Percentiles rank a stretch among this genome's conserved stretches.
Evolutionary conservation across 1,140 invertebrate species (phyloP).

Genomic region (Littorina saxatilis): DNA sequence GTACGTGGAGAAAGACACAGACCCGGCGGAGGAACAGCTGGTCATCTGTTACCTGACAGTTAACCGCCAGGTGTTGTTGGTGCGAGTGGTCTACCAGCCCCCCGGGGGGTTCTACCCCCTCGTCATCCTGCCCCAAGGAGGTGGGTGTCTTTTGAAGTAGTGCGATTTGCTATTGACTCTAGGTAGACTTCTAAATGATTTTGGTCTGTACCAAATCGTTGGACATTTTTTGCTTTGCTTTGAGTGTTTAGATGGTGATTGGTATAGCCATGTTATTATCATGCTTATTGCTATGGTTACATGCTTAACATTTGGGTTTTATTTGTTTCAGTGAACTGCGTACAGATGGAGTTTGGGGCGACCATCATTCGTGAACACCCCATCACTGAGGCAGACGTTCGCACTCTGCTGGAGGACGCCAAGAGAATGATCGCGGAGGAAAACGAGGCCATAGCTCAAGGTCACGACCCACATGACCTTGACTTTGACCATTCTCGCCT

Average conservation of each 20-base stretch:
- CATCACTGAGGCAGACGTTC: conserved; percentile 53
- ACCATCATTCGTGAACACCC: conserved; percentile 61
- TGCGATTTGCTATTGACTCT: background rate
- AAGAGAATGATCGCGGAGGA: conserved; percentile 55
- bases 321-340: conserved; percentile 59
- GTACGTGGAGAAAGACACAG: conserved; percentile 52
- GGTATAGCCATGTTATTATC: background rate
- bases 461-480: conserved; percentile 57
- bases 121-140: conserved; percentile 62
- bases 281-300: background rate
- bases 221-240: background rate
- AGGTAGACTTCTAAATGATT: background rate
- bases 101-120: conserved; percentile 71
- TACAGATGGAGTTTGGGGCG: conserved; percentile 64
- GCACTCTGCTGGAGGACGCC: conserved; percentile 58
- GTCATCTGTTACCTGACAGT: conserved; percentile 72
- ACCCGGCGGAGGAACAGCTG: conserved; percentile 63
- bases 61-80: conserved; percentile 65
- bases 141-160: conserved; percentile 51
- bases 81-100: conserved; percentile 68
- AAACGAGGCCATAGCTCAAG: conserved; percentile 48
- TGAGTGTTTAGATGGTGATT: background rate
- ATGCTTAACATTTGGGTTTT: background rate
- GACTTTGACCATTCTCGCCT: conserved; percentile 34
- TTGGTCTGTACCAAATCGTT: background rate